Conservation (phyloP, 1,140 invertebrate genomes). For the Drosophila novamexicana region DNA sequence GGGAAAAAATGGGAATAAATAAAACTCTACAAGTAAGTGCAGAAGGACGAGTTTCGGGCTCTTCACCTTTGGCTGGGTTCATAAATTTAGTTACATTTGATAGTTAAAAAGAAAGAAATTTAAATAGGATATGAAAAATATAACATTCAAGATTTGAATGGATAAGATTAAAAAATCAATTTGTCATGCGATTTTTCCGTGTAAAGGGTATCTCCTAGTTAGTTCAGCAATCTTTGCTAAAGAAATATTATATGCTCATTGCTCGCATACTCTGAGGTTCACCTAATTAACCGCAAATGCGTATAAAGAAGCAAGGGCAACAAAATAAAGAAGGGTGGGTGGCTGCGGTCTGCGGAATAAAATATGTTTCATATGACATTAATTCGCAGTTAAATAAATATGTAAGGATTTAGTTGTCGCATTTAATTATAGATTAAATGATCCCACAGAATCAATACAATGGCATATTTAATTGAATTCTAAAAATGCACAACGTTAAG, state of each 20-base stretch:
- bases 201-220: background rate
- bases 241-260: conserved; percentile 27
- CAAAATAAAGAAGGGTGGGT: background rate
- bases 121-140: no score
- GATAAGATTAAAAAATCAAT: no score
- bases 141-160: no score
- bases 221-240: background rate
- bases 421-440: background rate
- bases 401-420: conserved; percentile 10
- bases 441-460: background rate
- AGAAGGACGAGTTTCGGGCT: no score
- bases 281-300: conserved; percentile 57
- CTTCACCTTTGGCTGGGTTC: no score
- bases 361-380: conserved; percentile 4
- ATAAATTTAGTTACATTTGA: no score
- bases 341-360: background rate
- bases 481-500: background rate
- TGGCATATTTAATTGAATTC: background rate
- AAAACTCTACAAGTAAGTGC: no score
- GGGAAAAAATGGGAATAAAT: no score
- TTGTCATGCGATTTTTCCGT: background rate
- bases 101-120: no score
- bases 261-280: conserved; percentile 56
- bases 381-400: conserved; percentile 13
- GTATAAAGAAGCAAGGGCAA: conserved; percentile 2